Base-by-base conservation (phyloP, 2,113 vertebrate species). In the Phrynocephalus versicolor region DNA sequence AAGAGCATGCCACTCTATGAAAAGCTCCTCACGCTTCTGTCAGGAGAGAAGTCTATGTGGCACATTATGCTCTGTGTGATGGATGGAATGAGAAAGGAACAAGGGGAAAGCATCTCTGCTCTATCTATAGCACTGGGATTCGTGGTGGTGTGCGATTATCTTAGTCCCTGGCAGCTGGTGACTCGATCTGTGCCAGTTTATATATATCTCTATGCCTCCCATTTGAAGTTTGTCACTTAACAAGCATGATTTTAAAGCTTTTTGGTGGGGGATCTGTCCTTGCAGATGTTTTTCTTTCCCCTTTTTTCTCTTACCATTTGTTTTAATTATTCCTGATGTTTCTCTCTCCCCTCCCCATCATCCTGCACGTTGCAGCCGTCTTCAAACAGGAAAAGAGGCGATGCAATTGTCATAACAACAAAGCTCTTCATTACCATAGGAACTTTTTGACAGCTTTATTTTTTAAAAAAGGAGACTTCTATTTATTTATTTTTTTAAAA, bases 331-430 rank as follows among this genome's bases (percentile, higher is more conserved):
- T 96, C 91, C 93, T 95, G 93, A 96, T 96, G 94, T 92, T 73
- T 94, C 92, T 94, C 18, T 35, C 2, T 33, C 8, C 39, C 39
- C 41, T 23, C 27, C 89, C 94, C 93, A 94, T 95, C 94, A 81
- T 92, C 94, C 90, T 85, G 77, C 88, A 91, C 81, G 94, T 89
- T 86, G 81, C 88, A 88, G 85, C 55, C 87, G 90, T 89, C 94
- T 96, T 96, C 94, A 96, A 96, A 95, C 51, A 57, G 23, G 57
- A 92, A 79, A 91, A 93, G 90, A 94, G 91, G 93, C 95, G 89
- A 94, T 95, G 94, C 94, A 95, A 95, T 97, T 96, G 96, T 97
- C 96, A 96, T 96, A 96, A 97, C 95, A 97, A 96, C 96, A 96
- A 96, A 96, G 95, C 94, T 96, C 92, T 94, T 96, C 94, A 95